phyloP scores from a whole-genome alignment of 1,140 invertebrate genomes.

The Drosophila eugracilis region DNA sequence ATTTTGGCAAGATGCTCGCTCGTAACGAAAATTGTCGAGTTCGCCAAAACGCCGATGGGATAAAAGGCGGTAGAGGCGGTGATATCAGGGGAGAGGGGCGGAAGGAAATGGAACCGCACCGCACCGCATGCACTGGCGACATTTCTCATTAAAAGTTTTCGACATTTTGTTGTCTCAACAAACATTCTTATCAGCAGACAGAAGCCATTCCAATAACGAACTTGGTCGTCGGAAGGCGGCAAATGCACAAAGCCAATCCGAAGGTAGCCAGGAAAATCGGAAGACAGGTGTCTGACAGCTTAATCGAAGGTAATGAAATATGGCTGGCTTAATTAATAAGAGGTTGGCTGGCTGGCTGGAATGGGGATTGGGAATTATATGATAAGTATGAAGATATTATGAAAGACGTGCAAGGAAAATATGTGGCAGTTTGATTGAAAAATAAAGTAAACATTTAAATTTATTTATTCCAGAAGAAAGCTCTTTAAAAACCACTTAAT shows the following conservation, averaged over 20 bases:
- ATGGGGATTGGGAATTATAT: not conserved
- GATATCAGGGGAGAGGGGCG: constrained; percentile 12
- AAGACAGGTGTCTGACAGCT: constrained; percentile 57
- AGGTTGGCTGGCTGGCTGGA: not conserved
- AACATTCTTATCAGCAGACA: constrained; percentile 76
- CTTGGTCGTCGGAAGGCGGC: constrained; percentile 9
- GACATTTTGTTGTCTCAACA: constrained; percentile 57
- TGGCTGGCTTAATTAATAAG: constrained; percentile 48
- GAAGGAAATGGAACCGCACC: constrained; percentile 55
- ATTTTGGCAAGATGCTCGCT: constrained; percentile 76
- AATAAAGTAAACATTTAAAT: not conserved
- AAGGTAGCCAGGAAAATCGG: constrained; percentile 7
- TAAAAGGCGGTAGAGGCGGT: constrained; percentile 3
- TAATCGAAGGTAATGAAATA: constrained; percentile 36
- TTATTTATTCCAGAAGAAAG: no score
- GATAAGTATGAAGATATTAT: not conserved
- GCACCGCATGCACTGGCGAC: constrained; percentile 67
- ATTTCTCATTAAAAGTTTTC: constrained; percentile 80
- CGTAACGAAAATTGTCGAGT: constrained; percentile 81
- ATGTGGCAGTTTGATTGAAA: not conserved
- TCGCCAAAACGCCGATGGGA: constrained; percentile 64
- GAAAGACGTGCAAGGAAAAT: not conserved
- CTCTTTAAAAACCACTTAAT: no score
- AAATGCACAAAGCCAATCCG: constrained; percentile 18
- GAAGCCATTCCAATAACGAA: constrained; percentile 69